Percentiles rank a stretch among this genome's conserved stretches.
These are phyloP conservation scores for Shinisaurus crocodilurus DNA, from an alignment of 2,113 vertebrate species.

Conservation along the genomic window DNA sequence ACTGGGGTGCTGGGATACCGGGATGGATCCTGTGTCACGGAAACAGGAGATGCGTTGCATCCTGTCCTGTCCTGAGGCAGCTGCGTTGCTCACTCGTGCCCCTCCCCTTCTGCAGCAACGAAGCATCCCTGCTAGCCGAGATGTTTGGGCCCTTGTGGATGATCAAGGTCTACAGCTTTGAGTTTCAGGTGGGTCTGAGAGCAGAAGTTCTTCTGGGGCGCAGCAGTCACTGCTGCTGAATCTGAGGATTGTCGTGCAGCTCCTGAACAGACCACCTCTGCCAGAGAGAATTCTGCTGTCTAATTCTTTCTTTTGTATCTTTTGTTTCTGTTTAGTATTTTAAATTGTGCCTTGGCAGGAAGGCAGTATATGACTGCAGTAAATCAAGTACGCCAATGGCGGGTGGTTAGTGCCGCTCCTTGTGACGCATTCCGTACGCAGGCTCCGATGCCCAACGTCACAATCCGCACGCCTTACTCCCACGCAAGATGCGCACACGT, in stretches of 20 bases:
- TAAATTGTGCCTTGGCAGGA: not conserved
- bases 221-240: too few species aligned
- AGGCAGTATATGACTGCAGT: not conserved
- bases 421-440: not conserved
- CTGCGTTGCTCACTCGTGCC: too few species aligned
- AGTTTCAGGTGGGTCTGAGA: slow-evolving; percentile 84
- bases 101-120: slow-evolving; percentile 81
- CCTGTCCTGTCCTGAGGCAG: too few species aligned
- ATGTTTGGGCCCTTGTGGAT: slow-evolving; percentile 94
- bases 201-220: not conserved
- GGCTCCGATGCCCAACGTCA: not conserved
- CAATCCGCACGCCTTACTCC: not conserved
- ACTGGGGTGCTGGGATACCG: not conserved
- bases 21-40: not conserved
- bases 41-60: not conserved
- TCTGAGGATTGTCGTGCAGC: not conserved
- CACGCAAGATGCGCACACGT: not conserved
- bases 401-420: not conserved
- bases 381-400: not conserved
- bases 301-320: too few species aligned
- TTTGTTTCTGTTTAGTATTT: not conserved
- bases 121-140: slow-evolving; percentile 92
- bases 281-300: not conserved
- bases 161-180: slow-evolving; percentile 92
- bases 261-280: not conserved